Base-by-base conservation (phyloP, 2,888 invertebrate species). In the Clanis bilineata region DNA sequence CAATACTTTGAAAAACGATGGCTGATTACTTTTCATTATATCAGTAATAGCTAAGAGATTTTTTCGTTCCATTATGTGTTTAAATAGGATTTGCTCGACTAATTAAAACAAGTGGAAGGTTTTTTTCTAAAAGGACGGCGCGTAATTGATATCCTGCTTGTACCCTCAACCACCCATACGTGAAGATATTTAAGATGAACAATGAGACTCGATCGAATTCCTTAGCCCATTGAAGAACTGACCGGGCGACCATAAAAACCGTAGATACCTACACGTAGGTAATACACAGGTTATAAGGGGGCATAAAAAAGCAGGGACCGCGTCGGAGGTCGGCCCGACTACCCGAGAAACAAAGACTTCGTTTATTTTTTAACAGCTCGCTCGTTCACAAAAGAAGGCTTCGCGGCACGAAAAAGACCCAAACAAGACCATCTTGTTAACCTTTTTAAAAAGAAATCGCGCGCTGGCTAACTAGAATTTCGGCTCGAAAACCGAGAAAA, bases 281-380 rank as follows among this genome's bases (percentile, higher is more conserved):
- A 91, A 88, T 89, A 90, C 90, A 89, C 91, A 86, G 89, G 91
- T 90, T 91, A 91, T 89, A 91, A 89, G 89, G 87, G 86, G 86
- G 85, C 85, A 90, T 88, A 91, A 91, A 92, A 91, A 92, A 89
- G 85, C 83, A 84, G 87, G 86, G 89, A 85, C 88, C 88, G 88
- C 91, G 86, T 84, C 90, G 91, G 91, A 91, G 91, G 91, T 91
- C 92, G 91, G 86, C 74, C 82, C 83, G 90, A 89, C 91, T 90
- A 89, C 90, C 88, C 90, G 90, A 92, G 91, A 91, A 92, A 91
- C 92, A 92, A 92, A 91, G 90, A 87, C 80, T 86, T 91, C 88
- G 87, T 91, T 92, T 92, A 92, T 92, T 92, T 92, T 92, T 92
- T 92, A 92, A 92, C 92, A 92, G 92, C 92, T 91, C 86, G 88